Base-by-base conservation (phyloP, 2,888 invertebrate genomes). In the Perithous albicinctus region DNA sequence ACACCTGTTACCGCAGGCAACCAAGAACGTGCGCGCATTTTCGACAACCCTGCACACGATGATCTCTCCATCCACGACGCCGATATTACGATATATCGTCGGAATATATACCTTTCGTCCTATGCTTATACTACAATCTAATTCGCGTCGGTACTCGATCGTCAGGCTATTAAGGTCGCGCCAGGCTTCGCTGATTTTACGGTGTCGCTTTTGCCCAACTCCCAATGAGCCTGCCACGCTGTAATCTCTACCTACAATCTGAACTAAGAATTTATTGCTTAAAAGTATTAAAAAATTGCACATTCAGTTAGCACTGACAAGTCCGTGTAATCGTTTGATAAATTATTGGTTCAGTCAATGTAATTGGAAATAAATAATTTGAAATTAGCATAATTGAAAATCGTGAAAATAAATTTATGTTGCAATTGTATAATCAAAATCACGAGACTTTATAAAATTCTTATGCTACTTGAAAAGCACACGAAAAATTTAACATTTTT, bases 131-230 rank as follows among this genome's bases (percentile, higher is more conserved):
- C 26, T 10, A 38, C 54, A 26, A 41, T 74, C 59, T 46, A 32
- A 54, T 41, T 29, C 18, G 46, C 64, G 10, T 38, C 8, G 64
- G 54, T 64, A 48, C 41, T 29, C 29, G 63, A 70, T 75, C 29
- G 26, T 23, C 29, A 8, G 26, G 54, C 43, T 15, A 69, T 67
- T 74, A 70, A 35, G 54, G 54, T 56, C 26, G 41, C 20, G 26
- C 51, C 15, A 43, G 18, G 41, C 26, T 20, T 41, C 43, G 32
- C n/a, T 41, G 26, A 29, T 26, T 67, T 74, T 48, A 4, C 18
- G n/a, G 43, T 26, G 15, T 23, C 41, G 26, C 32, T 79, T 63
- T 67, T 43, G 15, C 54, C 32, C 7, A 61, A 48, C n/a, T n/a
- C n/a, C n/a, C n/a, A n/a, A n/a, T n/a, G n/a, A n/a, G n/a, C n/a